Conservation (phyloP, 1,140 invertebrate genomes). For the Scaptomyza graminum region DNA sequence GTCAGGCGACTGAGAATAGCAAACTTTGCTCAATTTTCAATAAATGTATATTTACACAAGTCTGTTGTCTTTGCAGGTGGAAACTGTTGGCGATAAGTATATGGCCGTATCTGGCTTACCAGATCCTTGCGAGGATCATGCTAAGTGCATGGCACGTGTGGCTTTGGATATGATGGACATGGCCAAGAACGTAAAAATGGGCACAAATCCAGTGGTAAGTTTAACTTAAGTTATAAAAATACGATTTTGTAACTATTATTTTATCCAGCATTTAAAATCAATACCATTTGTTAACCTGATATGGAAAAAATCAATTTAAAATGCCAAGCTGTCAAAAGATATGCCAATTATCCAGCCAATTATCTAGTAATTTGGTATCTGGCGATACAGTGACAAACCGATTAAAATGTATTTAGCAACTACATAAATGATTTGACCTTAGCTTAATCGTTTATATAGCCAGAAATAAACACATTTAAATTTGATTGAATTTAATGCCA, state of each 20-base stretch:
- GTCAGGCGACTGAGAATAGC: not conserved
- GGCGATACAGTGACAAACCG: too few species aligned
- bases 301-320: too few species aligned
- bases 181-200: constrained; percentile 92
- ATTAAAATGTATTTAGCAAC: too few species aligned
- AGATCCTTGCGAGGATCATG: constrained; percentile 95
- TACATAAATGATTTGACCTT: not conserved
- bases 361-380: not conserved
- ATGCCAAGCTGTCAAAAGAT: too few species aligned
- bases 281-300: too few species aligned
- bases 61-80: constrained; percentile 89
- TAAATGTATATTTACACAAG: constrained; percentile 5
- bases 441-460: not conserved
- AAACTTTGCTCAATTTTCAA: constrained; percentile 7
- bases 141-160: constrained; percentile 95
- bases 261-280: too few species aligned
- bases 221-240: too few species aligned
- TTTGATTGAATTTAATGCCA: not conserved
- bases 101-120: constrained; percentile 99
- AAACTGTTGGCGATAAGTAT: constrained; percentile 99
- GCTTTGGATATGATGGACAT: constrained; percentile 98
- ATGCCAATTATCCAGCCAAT: not conserved
- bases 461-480: not conserved
- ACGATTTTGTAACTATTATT: too few species aligned
- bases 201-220: constrained; percentile 93